phyloP scores from a whole-genome alignment of 2,113 vertebrate species.

The Recurvirostra avosetta region DNA sequence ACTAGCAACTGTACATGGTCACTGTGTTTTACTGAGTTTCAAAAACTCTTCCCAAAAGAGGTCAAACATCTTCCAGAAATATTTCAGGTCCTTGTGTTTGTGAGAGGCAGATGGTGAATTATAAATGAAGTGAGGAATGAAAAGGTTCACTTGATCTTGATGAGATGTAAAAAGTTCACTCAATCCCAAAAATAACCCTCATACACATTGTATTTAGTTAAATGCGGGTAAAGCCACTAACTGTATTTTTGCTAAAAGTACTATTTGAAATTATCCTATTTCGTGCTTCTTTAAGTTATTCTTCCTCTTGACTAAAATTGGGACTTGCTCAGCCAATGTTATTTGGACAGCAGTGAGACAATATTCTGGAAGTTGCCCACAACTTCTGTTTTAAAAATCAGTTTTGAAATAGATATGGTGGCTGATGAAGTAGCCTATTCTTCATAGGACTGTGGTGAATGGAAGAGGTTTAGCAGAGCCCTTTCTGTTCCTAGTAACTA shows the following conservation, averaged over 20 bases:
- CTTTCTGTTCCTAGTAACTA: background rate
- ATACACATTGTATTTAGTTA: background rate
- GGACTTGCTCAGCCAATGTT: background rate
- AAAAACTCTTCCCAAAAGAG: background rate
- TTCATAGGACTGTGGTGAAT: background rate
- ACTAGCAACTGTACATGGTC: background rate
- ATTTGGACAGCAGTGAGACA: background rate
- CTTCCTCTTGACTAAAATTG: background rate
- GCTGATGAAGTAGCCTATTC: background rate
- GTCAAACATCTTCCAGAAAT: background rate
- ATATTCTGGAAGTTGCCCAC: background rate
- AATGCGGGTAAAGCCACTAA: background rate
- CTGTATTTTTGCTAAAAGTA: background rate
- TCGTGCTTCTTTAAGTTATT: background rate
- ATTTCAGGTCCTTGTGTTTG: background rate
- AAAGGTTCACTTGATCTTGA: background rate
- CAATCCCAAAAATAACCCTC: too few species aligned
- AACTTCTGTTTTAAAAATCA: constrained; percentile 21
- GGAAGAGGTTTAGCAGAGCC: background rate
- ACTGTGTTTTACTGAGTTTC: background rate
- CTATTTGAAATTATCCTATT: background rate
- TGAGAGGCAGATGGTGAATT: background rate
- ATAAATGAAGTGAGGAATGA: background rate
- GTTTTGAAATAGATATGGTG: background rate
- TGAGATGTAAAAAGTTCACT: background rate